Conservation (phyloP, 2,113 vertebrate genomes). For the Gymnogyps californianus region DNA sequence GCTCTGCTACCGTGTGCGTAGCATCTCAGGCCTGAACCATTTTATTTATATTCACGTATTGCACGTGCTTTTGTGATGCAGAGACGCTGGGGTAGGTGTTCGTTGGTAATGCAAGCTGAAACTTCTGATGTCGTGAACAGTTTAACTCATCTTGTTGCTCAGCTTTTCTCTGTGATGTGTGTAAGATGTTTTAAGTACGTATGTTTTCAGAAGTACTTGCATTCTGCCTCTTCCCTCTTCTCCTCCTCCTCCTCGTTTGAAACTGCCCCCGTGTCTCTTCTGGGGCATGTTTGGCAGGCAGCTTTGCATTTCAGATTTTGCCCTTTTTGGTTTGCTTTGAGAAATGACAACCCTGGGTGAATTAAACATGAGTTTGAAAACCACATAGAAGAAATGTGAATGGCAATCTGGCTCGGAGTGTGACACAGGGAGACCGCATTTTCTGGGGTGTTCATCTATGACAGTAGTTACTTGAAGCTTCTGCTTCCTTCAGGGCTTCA, state of each 20-base stretch:
- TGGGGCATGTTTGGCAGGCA: background rate
- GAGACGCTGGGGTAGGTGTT: background rate
- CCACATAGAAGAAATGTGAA: background rate
- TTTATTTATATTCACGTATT: background rate
- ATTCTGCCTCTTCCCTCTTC: background rate
- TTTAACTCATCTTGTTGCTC: background rate
- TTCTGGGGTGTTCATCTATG: background rate
- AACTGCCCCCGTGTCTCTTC: background rate
- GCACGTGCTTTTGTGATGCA: background rate
- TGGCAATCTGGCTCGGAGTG: background rate
- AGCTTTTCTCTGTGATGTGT: background rate
- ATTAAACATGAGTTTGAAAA: background rate
- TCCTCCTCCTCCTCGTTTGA: background rate
- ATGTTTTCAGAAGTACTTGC: background rate
- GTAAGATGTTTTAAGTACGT: background rate
- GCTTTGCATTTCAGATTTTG: background rate
- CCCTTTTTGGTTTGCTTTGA: background rate
- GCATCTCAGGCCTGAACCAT: background rate
- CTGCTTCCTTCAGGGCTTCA: background rate
- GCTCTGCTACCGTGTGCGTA: accelerated
- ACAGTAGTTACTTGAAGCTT: background rate
- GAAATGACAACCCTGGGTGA: background rate
- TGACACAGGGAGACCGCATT: background rate
- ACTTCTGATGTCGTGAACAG: background rate
- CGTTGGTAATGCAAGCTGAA: background rate